A percentile compares a stretch with the other conserved stretches of the same genome.
These are phyloP conservation scores for Microctenopoma stevenorrisi DNA, from an alignment of 2,797 vertebrate species.

Conservation along the genomic window DNA sequence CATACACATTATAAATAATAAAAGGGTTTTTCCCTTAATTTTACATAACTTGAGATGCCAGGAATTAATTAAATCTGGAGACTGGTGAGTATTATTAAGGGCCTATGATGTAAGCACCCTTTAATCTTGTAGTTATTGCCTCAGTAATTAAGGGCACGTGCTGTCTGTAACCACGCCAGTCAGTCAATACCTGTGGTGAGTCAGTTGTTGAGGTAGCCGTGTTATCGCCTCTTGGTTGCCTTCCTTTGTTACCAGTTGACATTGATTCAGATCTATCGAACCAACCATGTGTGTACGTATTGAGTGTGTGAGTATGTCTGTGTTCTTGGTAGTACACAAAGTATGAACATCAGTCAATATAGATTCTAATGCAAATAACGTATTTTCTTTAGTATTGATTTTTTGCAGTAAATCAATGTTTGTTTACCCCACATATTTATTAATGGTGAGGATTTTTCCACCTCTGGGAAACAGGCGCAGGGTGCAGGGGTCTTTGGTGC, in stretches of 20 bases:
- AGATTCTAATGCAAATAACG: not conserved
- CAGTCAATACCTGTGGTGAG: not conserved
- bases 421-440: not conserved
- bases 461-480: too few relatives aligned
- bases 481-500: too few relatives aligned
- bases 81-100: not conserved
- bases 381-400: not conserved
- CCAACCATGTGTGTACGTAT: not conserved
- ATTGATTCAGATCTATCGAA: slow-evolving; percentile 2
- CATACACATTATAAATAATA: not conserved
- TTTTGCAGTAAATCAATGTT: not conserved
- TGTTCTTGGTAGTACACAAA: not conserved
- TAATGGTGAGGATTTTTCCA: not conserved
- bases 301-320: not conserved
- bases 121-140: not conserved
- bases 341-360: not conserved
- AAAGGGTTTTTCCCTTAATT: not conserved
- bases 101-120: not conserved
- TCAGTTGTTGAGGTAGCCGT: not conserved
- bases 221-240: not conserved
- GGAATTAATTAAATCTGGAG: not conserved
- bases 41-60: not conserved
- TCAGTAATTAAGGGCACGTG: slow-evolving; percentile 1
- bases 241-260: slow-evolving; percentile 3
- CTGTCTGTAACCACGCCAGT: not conserved